phyloP scores from a whole-genome alignment of 2,888 invertebrate species.

The Pyrrhosoma nymphula region DNA sequence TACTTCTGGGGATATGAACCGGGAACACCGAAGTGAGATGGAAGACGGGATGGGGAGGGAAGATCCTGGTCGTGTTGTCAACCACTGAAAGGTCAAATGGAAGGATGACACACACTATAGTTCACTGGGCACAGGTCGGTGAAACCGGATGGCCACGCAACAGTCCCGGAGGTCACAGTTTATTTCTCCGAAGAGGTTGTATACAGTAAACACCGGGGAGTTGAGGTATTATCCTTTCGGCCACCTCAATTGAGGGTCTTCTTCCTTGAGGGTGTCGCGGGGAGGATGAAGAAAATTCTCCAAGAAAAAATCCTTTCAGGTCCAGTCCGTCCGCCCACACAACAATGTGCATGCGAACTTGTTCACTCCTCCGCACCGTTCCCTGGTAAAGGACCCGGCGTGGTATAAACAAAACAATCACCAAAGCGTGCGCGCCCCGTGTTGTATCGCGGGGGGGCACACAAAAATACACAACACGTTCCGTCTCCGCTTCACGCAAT shows the following conservation, averaged over 20 bases:
- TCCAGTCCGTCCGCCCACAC: neutral
- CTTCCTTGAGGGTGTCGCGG: neutral
- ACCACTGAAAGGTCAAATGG: neutral
- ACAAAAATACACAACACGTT: constrained; percentile 7
- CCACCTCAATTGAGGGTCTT: neutral
- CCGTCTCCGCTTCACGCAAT: neutral
- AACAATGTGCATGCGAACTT: neutral
- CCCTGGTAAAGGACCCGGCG: neutral
- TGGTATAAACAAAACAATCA: neutral
- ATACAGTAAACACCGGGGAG: neutral
- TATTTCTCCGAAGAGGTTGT: neutral
- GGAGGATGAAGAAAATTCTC: neutral
- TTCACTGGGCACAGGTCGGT: neutral
- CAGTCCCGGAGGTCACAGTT: neutral
- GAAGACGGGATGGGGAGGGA: constrained; percentile 4
- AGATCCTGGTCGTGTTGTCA: neutral
- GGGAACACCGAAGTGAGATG: neutral
- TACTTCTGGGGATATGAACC: neutral
- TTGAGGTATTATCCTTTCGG: neutral
- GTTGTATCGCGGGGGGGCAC: constrained; percentile 16
- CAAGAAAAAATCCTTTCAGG: neutral
- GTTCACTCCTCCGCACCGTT: neutral
- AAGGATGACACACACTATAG: neutral
- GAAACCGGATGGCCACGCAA: neutral
- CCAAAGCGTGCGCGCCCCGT: neutral